phyloP scores from a whole-genome alignment of 2,113 vertebrate genomes.

The Arvicanthis niloticus region DNA sequence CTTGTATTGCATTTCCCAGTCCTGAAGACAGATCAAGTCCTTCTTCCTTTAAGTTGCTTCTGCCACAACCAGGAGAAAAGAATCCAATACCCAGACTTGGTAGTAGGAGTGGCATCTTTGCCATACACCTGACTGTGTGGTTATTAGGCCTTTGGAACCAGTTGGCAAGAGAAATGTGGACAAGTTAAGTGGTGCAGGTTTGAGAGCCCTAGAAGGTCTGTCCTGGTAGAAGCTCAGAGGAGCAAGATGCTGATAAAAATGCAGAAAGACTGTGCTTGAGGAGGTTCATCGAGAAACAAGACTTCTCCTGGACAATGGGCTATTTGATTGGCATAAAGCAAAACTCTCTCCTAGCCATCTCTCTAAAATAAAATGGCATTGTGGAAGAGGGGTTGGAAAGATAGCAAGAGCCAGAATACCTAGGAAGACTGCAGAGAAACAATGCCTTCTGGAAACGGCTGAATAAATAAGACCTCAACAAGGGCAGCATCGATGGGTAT shows the following conservation, averaged over 20 bases:
- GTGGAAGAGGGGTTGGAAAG: too few species aligned
- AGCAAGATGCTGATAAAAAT: background rate
- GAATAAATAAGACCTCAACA: background rate
- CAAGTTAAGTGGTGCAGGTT: background rate
- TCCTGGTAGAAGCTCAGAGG: background rate
- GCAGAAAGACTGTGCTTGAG: background rate
- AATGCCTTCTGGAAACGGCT: background rate
- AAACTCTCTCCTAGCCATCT: background rate
- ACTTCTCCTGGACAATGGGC: background rate
- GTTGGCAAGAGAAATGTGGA: background rate
- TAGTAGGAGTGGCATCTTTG: background rate
- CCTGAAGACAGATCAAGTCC: background rate
- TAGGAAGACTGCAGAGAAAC: background rate
- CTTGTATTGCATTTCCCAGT: background rate
- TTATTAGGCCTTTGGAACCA: background rate
- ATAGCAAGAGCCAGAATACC: too few species aligned
- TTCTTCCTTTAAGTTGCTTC: background rate
- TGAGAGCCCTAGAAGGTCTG: background rate
- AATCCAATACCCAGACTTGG: background rate
- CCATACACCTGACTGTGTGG: background rate
- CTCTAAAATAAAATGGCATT: too few species aligned
- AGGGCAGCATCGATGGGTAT: background rate
- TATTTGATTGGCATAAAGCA: too few species aligned
- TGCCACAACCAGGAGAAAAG: background rate
- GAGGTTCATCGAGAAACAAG: background rate